These are phyloP conservation scores for Melipona beecheii DNA, from an alignment of 2,888 invertebrate genomes.

Conservation along the genomic window DNA sequence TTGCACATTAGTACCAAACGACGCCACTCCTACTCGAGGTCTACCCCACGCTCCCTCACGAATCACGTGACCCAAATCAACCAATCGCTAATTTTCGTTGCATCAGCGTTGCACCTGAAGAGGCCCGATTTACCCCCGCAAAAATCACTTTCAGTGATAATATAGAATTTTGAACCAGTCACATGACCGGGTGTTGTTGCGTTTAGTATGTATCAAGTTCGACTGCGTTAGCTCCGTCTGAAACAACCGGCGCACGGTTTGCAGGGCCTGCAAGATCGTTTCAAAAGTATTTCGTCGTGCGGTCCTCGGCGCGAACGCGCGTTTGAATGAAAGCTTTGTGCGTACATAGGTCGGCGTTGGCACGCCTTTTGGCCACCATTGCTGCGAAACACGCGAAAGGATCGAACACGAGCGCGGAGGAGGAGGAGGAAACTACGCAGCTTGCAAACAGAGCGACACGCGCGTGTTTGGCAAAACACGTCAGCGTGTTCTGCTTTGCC, in stretches of 20 bases:
- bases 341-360: not conserved
- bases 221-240: not conserved
- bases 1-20: no score
- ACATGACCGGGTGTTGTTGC: no score
- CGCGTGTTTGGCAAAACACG: slow-evolving; percentile 27
- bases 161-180: no score
- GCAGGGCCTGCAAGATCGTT: not conserved
- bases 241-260: not conserved
- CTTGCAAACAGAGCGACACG: slow-evolving; percentile 15
- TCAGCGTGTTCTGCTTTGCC: slow-evolving; percentile 24
- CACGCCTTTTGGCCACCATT: not conserved
- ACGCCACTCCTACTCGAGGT: no score
- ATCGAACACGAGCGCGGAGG: not conserved
- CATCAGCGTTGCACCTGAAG: no score
- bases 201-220: not conserved
- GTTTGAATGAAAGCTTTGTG: slow-evolving; percentile 12
- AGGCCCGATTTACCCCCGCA: no score
- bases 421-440: not conserved
- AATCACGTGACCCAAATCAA: no score
- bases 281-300: not conserved
- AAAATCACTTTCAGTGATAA: no score
- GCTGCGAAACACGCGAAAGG: not conserved
- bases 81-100: no score
- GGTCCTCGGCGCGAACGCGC: slow-evolving; percentile 7
- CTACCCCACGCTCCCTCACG: no score